Percentiles rank a stretch among this genome's conserved stretches.
These are phyloP conservation scores for Sebastes hubbsi DNA, from an alignment of 2,797 vertebrate genomes.

Conservation along the genomic window DNA sequence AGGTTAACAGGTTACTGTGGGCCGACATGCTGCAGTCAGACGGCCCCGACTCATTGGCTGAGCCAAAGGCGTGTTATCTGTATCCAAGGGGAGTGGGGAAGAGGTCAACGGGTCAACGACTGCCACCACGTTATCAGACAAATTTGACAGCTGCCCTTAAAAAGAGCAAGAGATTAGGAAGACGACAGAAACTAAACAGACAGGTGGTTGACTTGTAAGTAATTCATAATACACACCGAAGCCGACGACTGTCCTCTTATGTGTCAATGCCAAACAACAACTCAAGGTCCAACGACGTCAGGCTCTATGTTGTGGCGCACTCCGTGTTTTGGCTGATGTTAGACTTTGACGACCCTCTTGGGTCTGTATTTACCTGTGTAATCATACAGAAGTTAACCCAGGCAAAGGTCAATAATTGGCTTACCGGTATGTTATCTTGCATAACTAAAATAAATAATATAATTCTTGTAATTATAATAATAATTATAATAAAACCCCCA, in stretches of 20 bases:
- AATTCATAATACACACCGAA: background rate
- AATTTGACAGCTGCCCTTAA: constrained; percentile 7
- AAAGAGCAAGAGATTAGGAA: constrained; percentile 12
- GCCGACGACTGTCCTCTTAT: background rate
- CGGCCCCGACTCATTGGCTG: constrained; percentile 58
- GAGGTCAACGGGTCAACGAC: constrained; percentile 22
- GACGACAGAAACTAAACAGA: constrained; percentile 44
- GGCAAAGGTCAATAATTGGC: background rate
- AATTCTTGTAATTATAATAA: background rate
- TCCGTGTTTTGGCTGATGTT: constrained; percentile 15
- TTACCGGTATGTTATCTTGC: background rate
- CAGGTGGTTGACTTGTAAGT: background rate
- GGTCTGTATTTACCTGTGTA: background rate
- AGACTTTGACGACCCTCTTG: background rate
- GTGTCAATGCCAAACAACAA: constrained; percentile 26
- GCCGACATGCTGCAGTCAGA: background rate
- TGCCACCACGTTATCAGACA: constrained; percentile 29
- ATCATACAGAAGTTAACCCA: background rate
- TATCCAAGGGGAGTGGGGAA: background rate
- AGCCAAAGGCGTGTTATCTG: constrained; percentile 54
- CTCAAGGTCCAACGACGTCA: constrained; percentile 15
- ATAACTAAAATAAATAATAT: background rate
- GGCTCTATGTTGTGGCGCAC: background rate
- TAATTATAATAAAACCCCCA: background rate
- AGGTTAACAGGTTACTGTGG: constrained; percentile 7